These are phyloP conservation scores for Chironomus striatipennis DNA, from an alignment of 1,140 invertebrate species.

Conservation along the genomic window DNA sequence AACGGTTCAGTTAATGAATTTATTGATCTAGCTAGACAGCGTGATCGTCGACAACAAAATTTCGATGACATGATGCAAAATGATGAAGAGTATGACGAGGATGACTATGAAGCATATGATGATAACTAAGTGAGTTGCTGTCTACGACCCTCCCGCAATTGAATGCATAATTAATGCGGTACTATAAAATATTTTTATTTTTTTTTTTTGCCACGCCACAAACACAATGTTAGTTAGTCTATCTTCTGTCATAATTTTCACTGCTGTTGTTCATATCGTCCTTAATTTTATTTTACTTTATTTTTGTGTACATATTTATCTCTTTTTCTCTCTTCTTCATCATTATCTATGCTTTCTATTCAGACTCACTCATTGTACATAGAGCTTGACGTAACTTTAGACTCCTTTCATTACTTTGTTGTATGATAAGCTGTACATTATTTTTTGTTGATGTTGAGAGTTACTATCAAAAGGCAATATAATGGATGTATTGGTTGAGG, in stretches of 20 bases:
- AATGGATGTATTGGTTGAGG: too few relatives aligned
- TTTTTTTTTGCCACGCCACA: background rate
- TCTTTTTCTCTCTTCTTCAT: too few relatives aligned
- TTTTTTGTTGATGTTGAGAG: too few relatives aligned
- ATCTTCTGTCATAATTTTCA: background rate
- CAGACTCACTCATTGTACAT: too few relatives aligned
- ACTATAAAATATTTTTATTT: background rate
- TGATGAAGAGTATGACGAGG: background rate
- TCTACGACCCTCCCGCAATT: background rate
- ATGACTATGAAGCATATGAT: background rate
- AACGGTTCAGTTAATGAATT: constrained; percentile 5
- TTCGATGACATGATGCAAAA: background rate
- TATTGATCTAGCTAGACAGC: constrained; percentile 6
- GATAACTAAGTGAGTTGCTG: background rate
- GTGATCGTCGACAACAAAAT: background rate
- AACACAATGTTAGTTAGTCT: background rate
- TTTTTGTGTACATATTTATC: too few relatives aligned
- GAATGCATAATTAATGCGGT: constrained; percentile 7
- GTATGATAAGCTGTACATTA: too few relatives aligned
- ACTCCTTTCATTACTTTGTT: too few relatives aligned
- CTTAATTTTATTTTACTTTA: background rate
- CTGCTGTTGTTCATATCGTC: background rate
- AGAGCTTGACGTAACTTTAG: too few relatives aligned
- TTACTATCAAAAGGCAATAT: too few relatives aligned
- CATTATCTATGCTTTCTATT: too few relatives aligned